Evolutionary conservation across 2,113 vertebrate species (phyloP), one percentile per base, ranked within the genome.

Genomic region (Blennius ocellaris): DNA sequence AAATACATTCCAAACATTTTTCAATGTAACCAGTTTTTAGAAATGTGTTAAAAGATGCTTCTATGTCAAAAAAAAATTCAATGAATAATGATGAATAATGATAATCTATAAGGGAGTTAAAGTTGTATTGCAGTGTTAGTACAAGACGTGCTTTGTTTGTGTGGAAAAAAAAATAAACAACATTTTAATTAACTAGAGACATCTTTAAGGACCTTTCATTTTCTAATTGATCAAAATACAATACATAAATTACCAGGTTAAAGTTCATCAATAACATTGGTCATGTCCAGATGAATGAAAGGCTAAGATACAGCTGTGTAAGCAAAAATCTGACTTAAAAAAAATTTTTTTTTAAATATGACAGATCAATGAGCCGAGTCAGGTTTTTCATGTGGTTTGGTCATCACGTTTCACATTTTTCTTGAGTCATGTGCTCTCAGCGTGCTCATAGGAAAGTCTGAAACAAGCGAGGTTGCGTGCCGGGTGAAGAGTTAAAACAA

Each of bases 391-490:
- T 72, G 69, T 86, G 81, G 88, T 82, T 89, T 88, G 79, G 80
- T 87, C 71, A 59, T 68, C 63, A 72, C 44, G 72, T 38, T 54
- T 51, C 8, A 21, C 2, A 8, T 55, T 77, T 58, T 69, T 78
- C 17, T 30, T 21, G 41, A 38, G 36, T 38, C 16, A 71, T 48
- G 44, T 36, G 10, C 63, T 72, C 78, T 45, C 52, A 72, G 64
- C 69, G 45, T 87, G 85, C 84, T 43, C 9, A 59, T 52, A 38
- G 49, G 39, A 40, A 39, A 53, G 50, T 53, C 45, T 57, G 37
- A 73, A 40, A 75, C 80, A 86, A 84, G 78, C 73, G 21, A 65
- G 62, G 59, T 64, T 54, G 37, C 81, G 60, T 84, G 87, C 87
- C 73, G 63, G 58, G 70, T 78, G 81, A 45, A 48, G 56, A 61